Conservation (phyloP, 2,888 invertebrate species). For the Xiphydria camelus region DNA sequence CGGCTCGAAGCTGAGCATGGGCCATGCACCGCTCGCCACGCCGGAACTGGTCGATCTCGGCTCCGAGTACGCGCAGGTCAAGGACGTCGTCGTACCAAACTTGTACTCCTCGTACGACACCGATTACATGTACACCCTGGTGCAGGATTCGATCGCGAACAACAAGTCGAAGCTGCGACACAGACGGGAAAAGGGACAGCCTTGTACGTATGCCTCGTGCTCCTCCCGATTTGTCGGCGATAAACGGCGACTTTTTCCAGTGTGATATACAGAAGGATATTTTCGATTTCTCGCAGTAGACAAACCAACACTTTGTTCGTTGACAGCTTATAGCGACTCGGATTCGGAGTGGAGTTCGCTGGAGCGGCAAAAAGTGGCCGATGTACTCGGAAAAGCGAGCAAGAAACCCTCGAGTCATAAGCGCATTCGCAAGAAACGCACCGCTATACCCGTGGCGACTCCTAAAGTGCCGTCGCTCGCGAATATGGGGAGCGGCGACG, state of each 20-base stretch:
- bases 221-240: slow-evolving; percentile 7
- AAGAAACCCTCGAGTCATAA: slow-evolving; percentile 73
- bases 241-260: slow-evolving; percentile 2
- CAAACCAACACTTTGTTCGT: slow-evolving; percentile 20
- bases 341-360: slow-evolving; percentile 86
- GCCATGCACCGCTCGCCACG: slow-evolving; percentile 75
- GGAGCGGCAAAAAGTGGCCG: slow-evolving; percentile 65
- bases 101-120: slow-evolving; percentile 62
- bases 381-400: slow-evolving; percentile 68
- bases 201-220: slow-evolving; percentile 61
- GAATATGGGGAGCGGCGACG: slow-evolving; percentile 53
- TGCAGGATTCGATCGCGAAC: slow-evolving; percentile 66
- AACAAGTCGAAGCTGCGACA: slow-evolving; percentile 66
- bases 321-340: slow-evolving; percentile 81
- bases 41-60: slow-evolving; percentile 77
- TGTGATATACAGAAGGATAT: slow-evolving; percentile 2
- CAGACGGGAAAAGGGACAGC: slow-evolving; percentile 68
- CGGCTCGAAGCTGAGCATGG: slow-evolving; percentile 53
- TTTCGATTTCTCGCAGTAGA: slow-evolving; percentile 17
- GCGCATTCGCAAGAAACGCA: slow-evolving; percentile 72
- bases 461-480: slow-evolving; percentile 78
- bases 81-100: slow-evolving; percentile 65
- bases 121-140: slow-evolving; percentile 70
- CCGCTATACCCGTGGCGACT: slow-evolving; percentile 83
- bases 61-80: slow-evolving; percentile 73